A percentile compares a stretch with the other conserved stretches of the same genome.
Conservation (phyloP, 2,888 invertebrate genomes). For the Acholoe squamosa region DNA sequence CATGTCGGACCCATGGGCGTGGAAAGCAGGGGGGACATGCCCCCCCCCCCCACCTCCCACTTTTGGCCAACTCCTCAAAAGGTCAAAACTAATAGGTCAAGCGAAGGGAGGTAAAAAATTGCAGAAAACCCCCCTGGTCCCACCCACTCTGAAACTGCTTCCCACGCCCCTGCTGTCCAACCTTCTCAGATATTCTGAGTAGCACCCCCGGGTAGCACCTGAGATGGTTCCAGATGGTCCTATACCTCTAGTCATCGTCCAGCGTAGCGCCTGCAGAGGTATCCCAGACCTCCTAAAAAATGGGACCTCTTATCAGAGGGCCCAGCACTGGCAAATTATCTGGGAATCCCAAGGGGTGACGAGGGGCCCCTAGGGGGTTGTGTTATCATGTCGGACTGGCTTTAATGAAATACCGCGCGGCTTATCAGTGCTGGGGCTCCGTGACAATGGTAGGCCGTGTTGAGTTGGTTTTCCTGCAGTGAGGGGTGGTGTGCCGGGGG, state of each 20-base stretch:
- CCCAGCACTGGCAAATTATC: slow-evolving; percentile 46
- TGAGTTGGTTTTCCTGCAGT: not conserved
- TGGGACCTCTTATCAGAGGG: not conserved
- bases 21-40: too few relatives aligned
- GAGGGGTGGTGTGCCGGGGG: not conserved
- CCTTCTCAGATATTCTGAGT: too few relatives aligned
- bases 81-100: too few relatives aligned
- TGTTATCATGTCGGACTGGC: slow-evolving; percentile 24
- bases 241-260: not conserved
- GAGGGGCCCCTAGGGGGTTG: slow-evolving; percentile 1
- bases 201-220: not conserved
- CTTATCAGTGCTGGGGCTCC: slow-evolving; percentile 9
- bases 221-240: not conserved
- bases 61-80: too few relatives aligned
- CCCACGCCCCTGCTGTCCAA: not conserved
- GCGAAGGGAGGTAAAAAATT: too few relatives aligned
- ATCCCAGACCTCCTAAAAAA: slow-evolving; percentile 3
- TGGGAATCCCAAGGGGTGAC: slow-evolving; percentile 1
- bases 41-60: too few relatives aligned
- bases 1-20: too few relatives aligned
- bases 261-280: not conserved
- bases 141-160: too few relatives aligned
- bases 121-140: too few relatives aligned
- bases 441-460: slow-evolving; percentile 38
- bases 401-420: slow-evolving; percentile 37